Base-by-base conservation (phyloP, 1,140 invertebrate species). In the Cyrtorhinus lividipennis region DNA sequence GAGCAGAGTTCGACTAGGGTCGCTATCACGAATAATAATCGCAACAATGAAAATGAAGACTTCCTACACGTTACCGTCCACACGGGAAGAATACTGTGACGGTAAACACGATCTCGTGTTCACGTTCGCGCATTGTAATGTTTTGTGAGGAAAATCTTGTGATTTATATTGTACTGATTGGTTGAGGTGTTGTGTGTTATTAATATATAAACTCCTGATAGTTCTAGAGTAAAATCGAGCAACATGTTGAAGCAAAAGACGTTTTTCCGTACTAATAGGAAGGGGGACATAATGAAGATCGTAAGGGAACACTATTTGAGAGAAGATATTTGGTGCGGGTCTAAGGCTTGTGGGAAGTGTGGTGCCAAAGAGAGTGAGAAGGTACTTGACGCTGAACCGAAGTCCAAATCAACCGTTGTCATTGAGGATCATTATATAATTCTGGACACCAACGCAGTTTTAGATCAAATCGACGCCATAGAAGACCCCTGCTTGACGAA, bases 231-330 rank as follows among this genome's bases (percentile, higher is more conserved):
- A n/a, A n/a, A n/a, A n/a, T n/a, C n/a, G n/a, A n/a, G n/a, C 30
- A 38, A 38, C 18, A 53, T 53, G 48, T 22, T 53, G 12, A 53
- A 53, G 20, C 48, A 15, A 20, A 53, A 53, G 48, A 22, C 48
- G 18, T 53, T 15, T 53, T 53, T 53, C 20, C 48, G 48, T 12
- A 53, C 48, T 10, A 53, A 53, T 20, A 53, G 18, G 20, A 53
- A 53, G 20, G 48, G 48, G 5, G 48, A 53, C 48, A 53, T 53
- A 10, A 10, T 53, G 48, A 53, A 88, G 83, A 85, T 94, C 72
- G 90, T 95, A 1, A 79, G 93, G 65, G 95, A 99, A 73, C 93
- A 96, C 76, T 98, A 99, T 73, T 80, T 98, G 0, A 78, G 95
- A 64, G 89, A 95, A 81, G 95, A 99, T 77, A 87, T 98, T 67